Evolutionary conservation across 2,797 vertebrate species (phyloP).

Genomic region (Myripristis murdjan): DNA sequence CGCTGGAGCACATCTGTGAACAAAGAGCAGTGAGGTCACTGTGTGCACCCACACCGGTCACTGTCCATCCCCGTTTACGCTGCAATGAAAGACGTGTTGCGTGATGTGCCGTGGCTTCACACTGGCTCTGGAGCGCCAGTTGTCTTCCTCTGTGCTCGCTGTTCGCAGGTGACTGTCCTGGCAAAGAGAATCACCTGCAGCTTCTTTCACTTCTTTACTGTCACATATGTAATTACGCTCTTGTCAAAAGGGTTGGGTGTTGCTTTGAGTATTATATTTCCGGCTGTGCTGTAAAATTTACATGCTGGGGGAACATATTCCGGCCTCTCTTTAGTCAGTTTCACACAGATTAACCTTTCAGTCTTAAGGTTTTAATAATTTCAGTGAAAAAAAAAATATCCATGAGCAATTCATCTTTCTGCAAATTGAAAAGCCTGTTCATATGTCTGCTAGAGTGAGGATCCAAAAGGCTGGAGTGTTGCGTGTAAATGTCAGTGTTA

Average conservation of each 20-base stretch:
- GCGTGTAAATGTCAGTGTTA: slow-evolving; percentile 72
- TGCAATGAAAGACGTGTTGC: slow-evolving; percentile 48
- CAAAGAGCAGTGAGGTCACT: slow-evolving; percentile 68
- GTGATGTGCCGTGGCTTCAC: slow-evolving; percentile 36
- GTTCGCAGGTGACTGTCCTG: not conserved
- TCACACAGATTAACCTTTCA: not conserved
- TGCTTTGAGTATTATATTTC: not conserved
- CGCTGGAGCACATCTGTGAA: slow-evolving; percentile 74
- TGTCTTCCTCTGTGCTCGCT: not conserved
- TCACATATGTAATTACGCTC: not conserved
- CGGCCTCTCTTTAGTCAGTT: not conserved
- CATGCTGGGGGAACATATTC: not conserved
- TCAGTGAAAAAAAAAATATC: too few relatives aligned
- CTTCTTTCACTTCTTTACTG: not conserved
- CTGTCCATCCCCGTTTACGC: slow-evolving; percentile 39
- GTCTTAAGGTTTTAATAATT: too few relatives aligned
- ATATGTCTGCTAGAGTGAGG: slow-evolving; percentile 23
- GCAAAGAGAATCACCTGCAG: not conserved
- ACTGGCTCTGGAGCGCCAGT: not conserved
- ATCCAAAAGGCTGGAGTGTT: slow-evolving; percentile 31
- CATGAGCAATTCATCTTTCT: not conserved
- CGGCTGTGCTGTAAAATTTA: not conserved
- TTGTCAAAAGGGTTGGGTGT: not conserved
- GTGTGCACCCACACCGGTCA: slow-evolving; percentile 54
- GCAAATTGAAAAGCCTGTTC: slow-evolving; percentile 31